Conservation (phyloP, 2,888 invertebrate genomes). For the Acronicta leporina region DNA sequence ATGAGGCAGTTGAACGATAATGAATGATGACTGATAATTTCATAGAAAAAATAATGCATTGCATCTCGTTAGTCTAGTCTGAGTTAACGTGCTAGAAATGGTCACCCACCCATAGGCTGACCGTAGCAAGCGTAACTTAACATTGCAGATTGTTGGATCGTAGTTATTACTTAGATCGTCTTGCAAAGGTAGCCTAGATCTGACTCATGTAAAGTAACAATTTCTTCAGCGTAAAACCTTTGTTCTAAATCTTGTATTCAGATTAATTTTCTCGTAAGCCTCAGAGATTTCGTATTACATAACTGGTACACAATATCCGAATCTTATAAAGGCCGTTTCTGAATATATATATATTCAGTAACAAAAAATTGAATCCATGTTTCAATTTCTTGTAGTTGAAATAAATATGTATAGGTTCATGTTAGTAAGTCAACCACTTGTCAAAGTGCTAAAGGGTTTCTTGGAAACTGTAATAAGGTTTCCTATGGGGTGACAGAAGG, state of each 20-base stretch:
- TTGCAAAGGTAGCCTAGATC: too few species aligned
- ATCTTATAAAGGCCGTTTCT: background rate
- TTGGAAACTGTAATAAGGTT: background rate
- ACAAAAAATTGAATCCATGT: background rate
- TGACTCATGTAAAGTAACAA: background rate
- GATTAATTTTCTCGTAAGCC: conserved; percentile 1
- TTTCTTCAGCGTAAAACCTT: background rate
- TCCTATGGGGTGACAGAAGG: too few species aligned
- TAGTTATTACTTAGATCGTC: too few species aligned
- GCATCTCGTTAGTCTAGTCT: too few species aligned
- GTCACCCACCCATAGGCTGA: too few species aligned
- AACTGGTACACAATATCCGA: background rate
- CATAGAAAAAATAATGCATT: too few species aligned
- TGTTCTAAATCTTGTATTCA: background rate
- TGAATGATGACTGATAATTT: too few species aligned
- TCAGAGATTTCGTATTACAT: background rate
- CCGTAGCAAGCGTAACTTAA: too few species aligned
- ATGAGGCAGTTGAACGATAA: too few species aligned
- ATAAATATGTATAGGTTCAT: background rate
- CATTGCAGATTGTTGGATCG: too few species aligned
- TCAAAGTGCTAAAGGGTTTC: background rate
- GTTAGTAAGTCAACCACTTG: background rate
- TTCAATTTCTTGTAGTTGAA: background rate
- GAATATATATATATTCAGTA: too few species aligned
- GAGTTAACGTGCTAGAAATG: too few species aligned